Conservation (phyloP, 92 coral and sea anemone genomes). For the Epizoanthus illoricatus region DNA sequence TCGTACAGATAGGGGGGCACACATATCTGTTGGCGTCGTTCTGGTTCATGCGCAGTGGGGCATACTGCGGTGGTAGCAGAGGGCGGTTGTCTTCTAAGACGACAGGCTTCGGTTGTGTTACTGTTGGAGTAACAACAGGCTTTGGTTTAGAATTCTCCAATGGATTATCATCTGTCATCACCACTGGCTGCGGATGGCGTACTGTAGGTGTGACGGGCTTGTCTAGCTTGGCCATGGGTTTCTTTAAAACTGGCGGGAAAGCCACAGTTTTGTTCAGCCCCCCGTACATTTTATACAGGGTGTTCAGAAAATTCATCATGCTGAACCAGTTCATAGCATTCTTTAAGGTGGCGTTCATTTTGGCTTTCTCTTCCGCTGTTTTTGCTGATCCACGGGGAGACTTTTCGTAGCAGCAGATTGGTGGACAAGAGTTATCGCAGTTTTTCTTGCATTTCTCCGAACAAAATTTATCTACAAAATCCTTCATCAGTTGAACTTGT, state of each 20-base stretch:
- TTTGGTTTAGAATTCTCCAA: neutral
- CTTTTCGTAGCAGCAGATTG: conserved; percentile 70
- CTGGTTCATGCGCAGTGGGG: neutral
- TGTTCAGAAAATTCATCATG: conserved; percentile 82
- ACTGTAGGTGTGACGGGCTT: conserved; percentile 5
- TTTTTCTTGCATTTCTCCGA: conserved; percentile 60
- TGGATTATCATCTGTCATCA: neutral
- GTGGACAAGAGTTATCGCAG: conserved; percentile 75
- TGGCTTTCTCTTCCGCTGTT: neutral
- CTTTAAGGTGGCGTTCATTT: conserved; percentile 49
- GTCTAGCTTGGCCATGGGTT: neutral
- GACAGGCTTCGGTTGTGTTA: neutral
- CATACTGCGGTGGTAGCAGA: neutral
- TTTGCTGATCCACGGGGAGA: conserved; percentile 9
- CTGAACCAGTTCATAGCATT: conserved; percentile 83
- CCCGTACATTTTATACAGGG: conserved; percentile 70
- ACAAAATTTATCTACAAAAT: conserved; percentile 68
- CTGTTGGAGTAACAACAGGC: neutral
- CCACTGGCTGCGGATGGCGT: conserved; percentile 9
- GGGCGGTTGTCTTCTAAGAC: neutral
- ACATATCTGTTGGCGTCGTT: neutral
- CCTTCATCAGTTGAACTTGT: conserved; percentile 50
- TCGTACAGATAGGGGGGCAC: conserved; percentile 5
- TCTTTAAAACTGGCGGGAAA: neutral
- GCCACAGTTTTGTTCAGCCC: conserved; percentile 38